Conservation (phyloP, 2,888 invertebrate genomes). For the Rhagonycha lutea region DNA sequence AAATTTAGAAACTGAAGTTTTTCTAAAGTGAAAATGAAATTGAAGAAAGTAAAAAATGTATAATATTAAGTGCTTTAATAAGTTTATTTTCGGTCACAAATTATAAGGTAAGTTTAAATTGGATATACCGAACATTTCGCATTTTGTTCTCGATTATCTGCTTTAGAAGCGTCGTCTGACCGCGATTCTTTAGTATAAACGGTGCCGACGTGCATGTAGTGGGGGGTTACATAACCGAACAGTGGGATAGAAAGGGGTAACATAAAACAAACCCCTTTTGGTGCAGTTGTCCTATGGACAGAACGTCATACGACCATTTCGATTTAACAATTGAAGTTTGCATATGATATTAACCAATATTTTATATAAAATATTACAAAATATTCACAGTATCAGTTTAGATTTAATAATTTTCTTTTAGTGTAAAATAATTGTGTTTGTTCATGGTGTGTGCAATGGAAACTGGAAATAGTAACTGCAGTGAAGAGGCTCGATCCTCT, state of each 20-base stretch:
- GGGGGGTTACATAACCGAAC: slow-evolving; percentile 35
- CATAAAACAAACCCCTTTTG: slow-evolving; percentile 51
- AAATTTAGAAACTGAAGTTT: not conserved
- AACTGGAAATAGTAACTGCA: slow-evolving; percentile 35
- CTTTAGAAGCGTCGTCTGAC: slow-evolving; percentile 6
- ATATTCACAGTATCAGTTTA: not conserved
- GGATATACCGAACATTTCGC: not conserved
- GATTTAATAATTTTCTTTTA: slow-evolving; percentile 12
- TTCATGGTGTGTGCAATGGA: slow-evolving; percentile 46
- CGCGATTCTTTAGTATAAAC: slow-evolving; percentile 15
- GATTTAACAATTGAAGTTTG: slow-evolving; percentile 21
- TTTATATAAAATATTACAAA: slow-evolving; percentile 4
- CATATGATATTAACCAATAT: not conserved
- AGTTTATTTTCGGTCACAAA: not conserved
- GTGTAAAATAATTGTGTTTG: slow-evolving; percentile 17
- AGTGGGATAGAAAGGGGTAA: slow-evolving; percentile 43
- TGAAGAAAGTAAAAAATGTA: not conserved
- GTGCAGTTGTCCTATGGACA: slow-evolving; percentile 49
- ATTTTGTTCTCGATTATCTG: slow-evolving; percentile 10
- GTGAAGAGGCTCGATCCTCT: slow-evolving; percentile 38
- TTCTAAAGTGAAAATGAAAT: not conserved
- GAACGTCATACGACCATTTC: slow-evolving; percentile 39
- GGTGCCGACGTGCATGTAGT: slow-evolving; percentile 23
- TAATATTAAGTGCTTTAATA: not conserved
- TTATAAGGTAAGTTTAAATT: not conserved